These are phyloP conservation scores for Taeniopygia guttata DNA, from an alignment of 2,797 vertebrate genomes.

Conservation along the genomic window DNA sequence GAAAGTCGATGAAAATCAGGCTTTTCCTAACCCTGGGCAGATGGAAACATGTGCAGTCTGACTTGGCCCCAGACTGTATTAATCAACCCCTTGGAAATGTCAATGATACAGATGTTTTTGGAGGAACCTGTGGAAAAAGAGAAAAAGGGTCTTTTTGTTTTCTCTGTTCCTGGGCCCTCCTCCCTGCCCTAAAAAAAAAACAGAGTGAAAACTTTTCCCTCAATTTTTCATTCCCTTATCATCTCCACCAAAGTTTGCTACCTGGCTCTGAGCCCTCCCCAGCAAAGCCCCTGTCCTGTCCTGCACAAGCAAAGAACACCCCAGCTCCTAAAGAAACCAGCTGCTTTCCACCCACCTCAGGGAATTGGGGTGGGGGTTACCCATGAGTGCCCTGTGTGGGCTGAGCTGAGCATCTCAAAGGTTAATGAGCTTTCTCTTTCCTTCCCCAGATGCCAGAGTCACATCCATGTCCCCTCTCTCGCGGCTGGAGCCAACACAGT, in stretches of 20 bases:
- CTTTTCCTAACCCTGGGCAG: slow-evolving; percentile 36
- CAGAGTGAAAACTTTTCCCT: background rate
- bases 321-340: background rate
- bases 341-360: background rate
- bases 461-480: background rate
- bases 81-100: slow-evolving; percentile 30
- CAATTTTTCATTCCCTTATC: background rate
- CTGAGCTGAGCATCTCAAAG: background rate
- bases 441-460: slow-evolving; percentile 22
- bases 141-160: slow-evolving; percentile 25
- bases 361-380: accelerated
- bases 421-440: background rate
- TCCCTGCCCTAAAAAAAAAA: background rate
- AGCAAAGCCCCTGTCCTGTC: background rate
- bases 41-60: slow-evolving; percentile 42
- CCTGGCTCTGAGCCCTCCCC: background rate
- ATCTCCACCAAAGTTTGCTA: background rate
- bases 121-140: slow-evolving; percentile 16
- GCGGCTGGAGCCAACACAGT: background rate
- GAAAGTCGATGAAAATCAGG: slow-evolving; percentile 28
- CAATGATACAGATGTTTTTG: background rate
- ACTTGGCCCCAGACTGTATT: background rate
- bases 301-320: background rate
- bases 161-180: background rate
- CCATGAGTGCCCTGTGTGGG: background rate